These are phyloP conservation scores for Paguma larvata DNA, from an alignment of 2,797 vertebrate species.

Conservation along the genomic window DNA sequence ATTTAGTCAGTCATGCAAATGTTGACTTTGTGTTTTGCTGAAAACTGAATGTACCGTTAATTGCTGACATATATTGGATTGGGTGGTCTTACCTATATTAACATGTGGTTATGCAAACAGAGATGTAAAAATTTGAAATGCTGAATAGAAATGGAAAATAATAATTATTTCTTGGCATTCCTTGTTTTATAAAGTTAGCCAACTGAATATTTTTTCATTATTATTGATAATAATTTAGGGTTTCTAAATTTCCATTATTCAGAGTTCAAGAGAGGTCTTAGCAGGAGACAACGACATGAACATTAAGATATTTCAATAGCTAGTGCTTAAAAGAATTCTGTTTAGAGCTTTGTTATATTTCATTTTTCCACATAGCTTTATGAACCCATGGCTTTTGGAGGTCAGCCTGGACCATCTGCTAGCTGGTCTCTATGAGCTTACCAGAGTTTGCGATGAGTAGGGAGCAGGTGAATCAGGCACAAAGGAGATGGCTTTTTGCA, in stretches of 20 bases:
- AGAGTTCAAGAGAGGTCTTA: slow-evolving; percentile 37
- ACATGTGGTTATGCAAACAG: neutral
- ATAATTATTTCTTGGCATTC: slow-evolving; percentile 19
- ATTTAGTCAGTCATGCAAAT: slow-evolving; percentile 28
- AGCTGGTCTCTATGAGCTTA: slow-evolving; percentile 10
- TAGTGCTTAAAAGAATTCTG: slow-evolving; percentile 39
- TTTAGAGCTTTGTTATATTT: slow-evolving; percentile 61
- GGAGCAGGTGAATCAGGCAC: neutral
- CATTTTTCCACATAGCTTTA: slow-evolving; percentile 3
- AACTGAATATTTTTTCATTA: slow-evolving; percentile 41
- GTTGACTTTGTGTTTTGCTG: slow-evolving; percentile 24
- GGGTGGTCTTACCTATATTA: neutral
- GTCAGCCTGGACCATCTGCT: neutral
- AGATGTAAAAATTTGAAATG: slow-evolving; percentile 37
- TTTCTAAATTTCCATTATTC: slow-evolving; percentile 73
- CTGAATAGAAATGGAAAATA: slow-evolving; percentile 49
- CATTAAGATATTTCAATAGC: slow-evolving; percentile 50
- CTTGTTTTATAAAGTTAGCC: slow-evolving; percentile 46
- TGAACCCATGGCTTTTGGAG: slow-evolving; percentile 28
- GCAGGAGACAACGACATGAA: slow-evolving; percentile 35
- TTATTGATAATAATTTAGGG: neutral
- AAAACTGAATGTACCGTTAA: slow-evolving; percentile 45
- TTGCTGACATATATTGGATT: slow-evolving; percentile 39
- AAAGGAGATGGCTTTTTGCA: neutral
- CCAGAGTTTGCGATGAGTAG: neutral